Conservation (phyloP, 2,113 vertebrate species). For the Rhea pennata region DNA sequence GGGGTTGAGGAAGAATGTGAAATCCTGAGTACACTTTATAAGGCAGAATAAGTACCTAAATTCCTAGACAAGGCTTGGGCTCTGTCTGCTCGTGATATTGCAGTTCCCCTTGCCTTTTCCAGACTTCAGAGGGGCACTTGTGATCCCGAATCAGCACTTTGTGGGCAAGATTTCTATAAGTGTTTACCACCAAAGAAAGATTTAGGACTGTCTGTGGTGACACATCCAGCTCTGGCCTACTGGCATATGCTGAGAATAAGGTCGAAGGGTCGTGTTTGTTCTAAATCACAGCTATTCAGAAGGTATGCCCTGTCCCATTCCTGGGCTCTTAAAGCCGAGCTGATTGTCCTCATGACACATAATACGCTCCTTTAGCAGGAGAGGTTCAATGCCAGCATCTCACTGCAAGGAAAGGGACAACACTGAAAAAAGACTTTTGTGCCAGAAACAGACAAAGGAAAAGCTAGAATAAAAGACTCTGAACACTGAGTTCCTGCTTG, state of each 20-base stretch:
- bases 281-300: slow-evolving; percentile 45
- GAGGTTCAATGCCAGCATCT: not conserved
- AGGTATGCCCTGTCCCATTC: not conserved
- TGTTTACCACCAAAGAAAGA: not conserved
- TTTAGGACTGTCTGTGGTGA: not conserved
- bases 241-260: slow-evolving; percentile 25
- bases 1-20: accelerated
- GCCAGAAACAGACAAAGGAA: slow-evolving; percentile 51
- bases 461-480: slow-evolving; percentile 53
- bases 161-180: not conserved
- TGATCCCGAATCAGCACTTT: not conserved
- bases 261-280: not conserved
- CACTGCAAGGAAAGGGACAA: not conserved
- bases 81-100: not conserved
- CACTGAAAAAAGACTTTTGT: not conserved
- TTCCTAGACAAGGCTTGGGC: not conserved
- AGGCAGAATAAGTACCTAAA: not conserved
- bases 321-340: not conserved
- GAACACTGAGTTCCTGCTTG: slow-evolving; percentile 55
- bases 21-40: accelerated
- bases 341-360: slow-evolving; percentile 20
- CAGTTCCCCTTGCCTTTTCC: not conserved
- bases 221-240: not conserved
- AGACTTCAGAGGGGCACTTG: not conserved
- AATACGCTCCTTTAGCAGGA: not conserved